Conservation (phyloP, 2,797 vertebrate genomes). For the Chaetodon trifasciatus region DNA sequence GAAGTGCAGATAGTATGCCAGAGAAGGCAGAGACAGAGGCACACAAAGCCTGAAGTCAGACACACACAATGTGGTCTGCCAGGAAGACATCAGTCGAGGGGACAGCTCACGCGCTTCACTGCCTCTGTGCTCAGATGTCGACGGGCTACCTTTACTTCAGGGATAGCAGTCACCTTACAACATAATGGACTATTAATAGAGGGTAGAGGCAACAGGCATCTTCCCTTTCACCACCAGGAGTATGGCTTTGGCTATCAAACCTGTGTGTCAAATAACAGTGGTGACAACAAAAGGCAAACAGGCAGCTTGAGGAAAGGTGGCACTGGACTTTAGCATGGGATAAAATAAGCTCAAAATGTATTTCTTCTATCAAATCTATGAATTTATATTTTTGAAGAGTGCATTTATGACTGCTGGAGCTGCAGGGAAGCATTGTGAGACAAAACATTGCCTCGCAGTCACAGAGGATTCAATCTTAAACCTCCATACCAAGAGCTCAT, state of each 20-base stretch:
- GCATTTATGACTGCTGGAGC: slow-evolving; percentile 1
- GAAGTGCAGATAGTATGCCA: slow-evolving; percentile 20
- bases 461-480: neutral
- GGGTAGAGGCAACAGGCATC: slow-evolving; percentile 61
- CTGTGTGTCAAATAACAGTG: slow-evolving; percentile 59
- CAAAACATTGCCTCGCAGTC: neutral
- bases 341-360: slow-evolving; percentile 22
- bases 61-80: slow-evolving; percentile 55
- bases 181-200: slow-evolving; percentile 84
- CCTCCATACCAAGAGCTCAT: neutral
- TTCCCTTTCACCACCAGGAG: slow-evolving; percentile 69
- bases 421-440: neutral
- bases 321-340: slow-evolving; percentile 1
- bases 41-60: slow-evolving; percentile 62
- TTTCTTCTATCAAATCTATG: slow-evolving; percentile 11
- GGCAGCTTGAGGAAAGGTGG: slow-evolving; percentile 34
- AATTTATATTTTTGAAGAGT: neutral
- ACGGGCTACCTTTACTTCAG: slow-evolving; percentile 71
- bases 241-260: slow-evolving; percentile 22
- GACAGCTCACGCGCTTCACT: slow-evolving; percentile 46
- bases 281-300: slow-evolving; percentile 43
- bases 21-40: slow-evolving; percentile 26
- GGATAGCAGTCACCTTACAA: slow-evolving; percentile 74
- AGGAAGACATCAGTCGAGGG: slow-evolving; percentile 57
- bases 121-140: slow-evolving; percentile 71